phyloP scores from a whole-genome alignment of 2,113 vertebrate genomes.

The Oryzias woworae region DNA sequence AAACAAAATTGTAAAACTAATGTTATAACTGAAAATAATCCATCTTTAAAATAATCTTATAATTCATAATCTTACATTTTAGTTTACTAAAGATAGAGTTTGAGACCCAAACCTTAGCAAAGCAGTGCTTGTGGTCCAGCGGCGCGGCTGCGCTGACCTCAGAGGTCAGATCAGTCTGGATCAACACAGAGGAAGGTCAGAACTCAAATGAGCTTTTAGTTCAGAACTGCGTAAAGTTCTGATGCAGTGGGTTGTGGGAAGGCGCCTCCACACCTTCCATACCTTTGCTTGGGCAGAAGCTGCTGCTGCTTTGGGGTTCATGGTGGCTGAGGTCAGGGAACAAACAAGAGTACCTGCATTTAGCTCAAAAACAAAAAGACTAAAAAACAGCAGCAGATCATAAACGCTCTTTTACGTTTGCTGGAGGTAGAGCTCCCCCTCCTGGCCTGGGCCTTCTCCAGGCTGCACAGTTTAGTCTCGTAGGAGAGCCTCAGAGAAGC shows the following conservation, averaged over 20 bases:
- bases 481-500: constrained; percentile 79
- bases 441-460: constrained; percentile 67
- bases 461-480: constrained; percentile 75
- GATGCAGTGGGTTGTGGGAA: no score
- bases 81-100: not conserved
- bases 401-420: constrained; percentile 7
- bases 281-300: constrained; percentile 40
- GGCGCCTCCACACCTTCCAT: not conserved
- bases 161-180: constrained; percentile 14
- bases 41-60: no score
- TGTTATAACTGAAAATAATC: no score
- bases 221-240: no score
- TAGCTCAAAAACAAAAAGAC: no score
- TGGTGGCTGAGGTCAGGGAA: not conserved
- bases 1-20: no score
- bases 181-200: constrained; percentile 16
- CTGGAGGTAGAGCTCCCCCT: constrained; percentile 50
- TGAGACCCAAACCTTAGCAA: constrained; percentile 78
- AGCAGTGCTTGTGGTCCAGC: constrained; percentile 80
- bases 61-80: no score
- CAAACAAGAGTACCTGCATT: no score
- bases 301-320: constrained; percentile 10
- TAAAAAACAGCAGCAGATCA: no score
- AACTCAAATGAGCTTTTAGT: not conserved
- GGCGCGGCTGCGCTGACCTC: constrained; percentile 35